phyloP scores from a whole-genome alignment of 1,140 invertebrate species.

The Drosophila pseudoobscura region DNA sequence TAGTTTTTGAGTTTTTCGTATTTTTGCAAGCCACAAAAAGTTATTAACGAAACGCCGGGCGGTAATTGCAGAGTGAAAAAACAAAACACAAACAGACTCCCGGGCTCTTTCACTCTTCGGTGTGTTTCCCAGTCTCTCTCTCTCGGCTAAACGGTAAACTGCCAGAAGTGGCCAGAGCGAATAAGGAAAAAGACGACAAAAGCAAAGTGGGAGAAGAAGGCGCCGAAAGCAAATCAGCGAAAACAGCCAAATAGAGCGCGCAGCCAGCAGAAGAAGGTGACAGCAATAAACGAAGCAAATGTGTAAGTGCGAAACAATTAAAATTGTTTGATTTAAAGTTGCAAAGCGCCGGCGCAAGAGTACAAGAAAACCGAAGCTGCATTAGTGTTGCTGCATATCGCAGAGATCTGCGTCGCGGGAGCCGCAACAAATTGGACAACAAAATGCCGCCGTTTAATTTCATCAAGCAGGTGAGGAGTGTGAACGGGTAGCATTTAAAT shows the following conservation, averaged over 20 bases:
- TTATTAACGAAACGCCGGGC: constrained; percentile 18
- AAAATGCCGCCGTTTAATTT: constrained; percentile 81
- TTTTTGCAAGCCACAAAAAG: constrained; percentile 59
- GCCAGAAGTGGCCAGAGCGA: constrained; percentile 20
- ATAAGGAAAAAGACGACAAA: constrained; percentile 26
- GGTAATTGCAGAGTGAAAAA: constrained; percentile 19
- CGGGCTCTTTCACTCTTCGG: constrained; percentile 15
- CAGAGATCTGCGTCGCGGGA: constrained; percentile 52
- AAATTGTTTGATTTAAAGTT: constrained; percentile 60
- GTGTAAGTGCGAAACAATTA: constrained; percentile 63
- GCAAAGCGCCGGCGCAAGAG: constrained; percentile 31
- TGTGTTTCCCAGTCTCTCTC: constrained; percentile 8
- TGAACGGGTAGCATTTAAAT: constrained; percentile 13
- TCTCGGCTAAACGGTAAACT: constrained; percentile 31
- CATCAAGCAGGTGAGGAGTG: constrained; percentile 75
- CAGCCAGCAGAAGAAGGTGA: constrained; percentile 34
- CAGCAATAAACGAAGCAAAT: constrained; percentile 49
- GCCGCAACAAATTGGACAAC: constrained; percentile 34
- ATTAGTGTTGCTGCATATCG: constrained; percentile 6
- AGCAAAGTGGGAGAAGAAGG: constrained; percentile 2
- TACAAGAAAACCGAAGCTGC: constrained; percentile 9
- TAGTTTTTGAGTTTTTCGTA: constrained; percentile 28
- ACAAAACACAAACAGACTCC: neutral
- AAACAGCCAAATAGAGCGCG: constrained; percentile 21
- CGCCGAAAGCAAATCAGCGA: constrained; percentile 30